Evolutionary conservation across 1,140 invertebrate genomes (phyloP), one percentile per base, ranked within the genome.

Genomic region (Drosophila sproati): DNA sequence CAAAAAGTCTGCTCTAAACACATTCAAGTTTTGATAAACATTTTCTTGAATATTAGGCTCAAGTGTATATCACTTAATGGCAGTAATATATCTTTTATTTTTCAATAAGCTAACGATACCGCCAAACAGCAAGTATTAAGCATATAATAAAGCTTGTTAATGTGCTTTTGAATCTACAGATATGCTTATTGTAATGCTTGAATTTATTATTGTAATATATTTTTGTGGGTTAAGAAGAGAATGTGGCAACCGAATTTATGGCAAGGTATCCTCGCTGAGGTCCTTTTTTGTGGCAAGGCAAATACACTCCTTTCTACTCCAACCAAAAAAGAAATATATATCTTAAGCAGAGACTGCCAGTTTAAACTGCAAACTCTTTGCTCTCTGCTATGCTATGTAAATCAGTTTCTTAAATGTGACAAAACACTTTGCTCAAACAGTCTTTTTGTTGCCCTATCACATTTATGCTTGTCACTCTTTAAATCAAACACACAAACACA

Each of bases 401-500:
- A 67, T 45, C 3, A 64, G 37, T 29, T 54, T 7, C 29, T 45
- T 62, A 48, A 55, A 47, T 48, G 55, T 62, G 56, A 52, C 47
- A 47, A 60, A 45, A 32, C 8, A 29, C 20, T 35, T 43, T 32
- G 54, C 12, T 7, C 7, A 50, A 43, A 47, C 37, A 12, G 39
- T 12, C 20, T 37, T 37, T 66, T 32, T 50, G 28, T 52, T 60
- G 8, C 39, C 8, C 8, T 41, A 41, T 41, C 8, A 41, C 39
- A 6, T 3, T 41, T 43, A 20, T 4, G 66, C 34, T 68, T 47
- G 63, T 54, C 55, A 68, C 43, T 31, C 2, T 28, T 37, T n/a
- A 52, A 37, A 37, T 34, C 32, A 63, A 28, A 64, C 20, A 62
- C 32, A 57, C 20, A 56, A 28, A 43, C 61, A 60, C 63, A 67